Evolutionary conservation across 2,113 vertebrate genomes (phyloP).

Genomic region (Cyprinodon brontotheroides): DNA sequence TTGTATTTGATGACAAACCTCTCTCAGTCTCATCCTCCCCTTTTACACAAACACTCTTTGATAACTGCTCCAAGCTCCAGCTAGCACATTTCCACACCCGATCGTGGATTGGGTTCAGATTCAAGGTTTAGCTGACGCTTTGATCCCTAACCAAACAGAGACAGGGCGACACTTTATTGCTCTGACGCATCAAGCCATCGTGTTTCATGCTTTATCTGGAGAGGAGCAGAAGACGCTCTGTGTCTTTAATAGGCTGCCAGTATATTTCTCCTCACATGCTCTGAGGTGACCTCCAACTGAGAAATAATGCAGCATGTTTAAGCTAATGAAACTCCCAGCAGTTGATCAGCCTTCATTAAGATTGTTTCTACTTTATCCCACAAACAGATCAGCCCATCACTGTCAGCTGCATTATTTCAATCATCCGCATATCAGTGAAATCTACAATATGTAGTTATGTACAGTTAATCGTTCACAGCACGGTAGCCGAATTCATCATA

Average conservation of each 20-base stretch:
- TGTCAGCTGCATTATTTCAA: slow-evolving; percentile 47
- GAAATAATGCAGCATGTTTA: slow-evolving; percentile 65
- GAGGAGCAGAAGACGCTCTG: slow-evolving; percentile 21
- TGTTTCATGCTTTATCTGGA: slow-evolving; percentile 21
- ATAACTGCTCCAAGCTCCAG: slow-evolving; percentile 52
- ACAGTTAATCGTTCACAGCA: slow-evolving; percentile 26
- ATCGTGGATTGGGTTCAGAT: slow-evolving; percentile 44
- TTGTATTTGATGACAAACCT: slow-evolving; percentile 66
- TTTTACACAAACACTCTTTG: slow-evolving; percentile 45
- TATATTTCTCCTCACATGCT: slow-evolving; percentile 52
- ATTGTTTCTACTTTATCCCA: slow-evolving; percentile 50
- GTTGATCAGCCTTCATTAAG: slow-evolving; percentile 55
- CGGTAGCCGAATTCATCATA: slow-evolving; percentile 1
- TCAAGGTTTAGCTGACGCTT: slow-evolving; percentile 46
- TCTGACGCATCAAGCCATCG: slow-evolving; percentile 24
- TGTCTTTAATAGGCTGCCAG: slow-evolving; percentile 36
- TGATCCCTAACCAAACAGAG: slow-evolving; percentile 58
- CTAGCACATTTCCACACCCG: slow-evolving; percentile 53
- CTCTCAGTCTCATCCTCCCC: slow-evolving; percentile 54
- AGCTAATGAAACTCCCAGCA: slow-evolving; percentile 57
- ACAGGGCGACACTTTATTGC: slow-evolving; percentile 36
- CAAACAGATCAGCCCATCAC: slow-evolving; percentile 47
- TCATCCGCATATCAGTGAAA: slow-evolving; percentile 28
- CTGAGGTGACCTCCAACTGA: slow-evolving; percentile 46
- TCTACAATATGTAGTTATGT: slow-evolving; percentile 15